Base-by-base conservation (phyloP, 2,113 vertebrate genomes). In the Oxyruncus cristatus region DNA sequence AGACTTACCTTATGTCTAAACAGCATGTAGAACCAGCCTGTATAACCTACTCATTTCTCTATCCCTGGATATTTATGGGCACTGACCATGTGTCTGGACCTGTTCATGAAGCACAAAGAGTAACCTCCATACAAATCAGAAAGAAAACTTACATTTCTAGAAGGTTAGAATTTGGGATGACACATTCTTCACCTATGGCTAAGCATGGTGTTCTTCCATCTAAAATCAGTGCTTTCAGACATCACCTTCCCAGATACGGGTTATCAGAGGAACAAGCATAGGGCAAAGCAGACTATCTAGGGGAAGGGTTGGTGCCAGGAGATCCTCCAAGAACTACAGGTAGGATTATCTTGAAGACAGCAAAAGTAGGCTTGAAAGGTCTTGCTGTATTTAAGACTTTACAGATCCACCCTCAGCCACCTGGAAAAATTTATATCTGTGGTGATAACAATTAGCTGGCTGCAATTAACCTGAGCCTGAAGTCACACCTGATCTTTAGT, bases 61-160 rank as follows among this genome's bases (percentile, higher is more conserved):
- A 13, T 4, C 5, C 1, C 14, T 27, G 21, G 12, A 3, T 55
- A 18, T 83, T 77, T 22, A 46, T 24, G 53, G 21, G 16, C 12
- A 72, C 18, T 30, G 46, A 32, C 13, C 0, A 0, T 50, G 12
- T 32, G 39, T 85, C 49, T 61, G 32, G 37, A 73, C 4, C 2
- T 46, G 19, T 70, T 80, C 27, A 14, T 27, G 18, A 76, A 80
- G 27, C 1, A 5, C 3, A 66, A 28, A 52, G 8, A 4, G 3
- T 52, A 49, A 66, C 16, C 28, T 62, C 41, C 9, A 18, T 14
- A 47, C 2, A 75, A 52, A 70, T 23, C 6, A 76, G n/a, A 53
- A 66, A 56, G 6, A 18, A 6, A 56, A 79, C 30, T 47, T 56
- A 28, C 37, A 79, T 50, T 85, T 18, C 39, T 41, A 30, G 46